These are phyloP conservation scores for Alviniconcha marisindica DNA, from an alignment of 1,140 invertebrate genomes.

Conservation along the genomic window DNA sequence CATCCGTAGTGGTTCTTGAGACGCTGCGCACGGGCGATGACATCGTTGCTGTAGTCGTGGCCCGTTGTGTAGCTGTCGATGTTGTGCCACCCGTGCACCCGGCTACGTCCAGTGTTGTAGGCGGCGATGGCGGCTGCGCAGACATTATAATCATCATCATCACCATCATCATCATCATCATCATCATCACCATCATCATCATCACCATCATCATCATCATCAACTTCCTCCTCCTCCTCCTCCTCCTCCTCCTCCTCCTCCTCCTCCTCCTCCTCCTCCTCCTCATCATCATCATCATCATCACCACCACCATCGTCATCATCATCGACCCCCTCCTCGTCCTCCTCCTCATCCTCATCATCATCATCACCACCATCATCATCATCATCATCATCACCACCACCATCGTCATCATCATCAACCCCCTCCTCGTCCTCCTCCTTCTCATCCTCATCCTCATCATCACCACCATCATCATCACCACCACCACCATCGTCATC, in stretches of 20 bases:
- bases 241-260: background rate
- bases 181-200: conserved; percentile 11
- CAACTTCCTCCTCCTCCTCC: too few relatives aligned
- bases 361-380: conserved; percentile 10
- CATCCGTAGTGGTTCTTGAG: conserved; percentile 39
- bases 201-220: conserved; percentile 11
- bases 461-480: too few relatives aligned
- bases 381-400: background rate
- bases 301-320: too few relatives aligned
- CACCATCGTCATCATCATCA: too few relatives aligned
- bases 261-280: too few relatives aligned
- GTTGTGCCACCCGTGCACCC: conserved; percentile 42
- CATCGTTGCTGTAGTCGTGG: conserved; percentile 58
- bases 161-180: conserved; percentile 11
- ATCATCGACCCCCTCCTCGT: too few relatives aligned
- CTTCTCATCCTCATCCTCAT: too few relatives aligned
- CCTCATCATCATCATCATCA: too few relatives aligned
- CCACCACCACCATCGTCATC: too few relatives aligned
- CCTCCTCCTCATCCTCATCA: too few relatives aligned
- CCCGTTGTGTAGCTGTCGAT: conserved; percentile 51
- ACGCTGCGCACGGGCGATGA: conserved; percentile 52
- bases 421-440: too few relatives aligned
- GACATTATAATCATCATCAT: too few relatives aligned
- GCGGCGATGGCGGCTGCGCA: conserved; percentile 52
- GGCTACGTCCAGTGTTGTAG: conserved; percentile 53